Evolutionary conservation across 2,797 vertebrate genomes (phyloP), one percentile per base, ranked within the genome.

Genomic region (Rallus crepitans): DNA sequence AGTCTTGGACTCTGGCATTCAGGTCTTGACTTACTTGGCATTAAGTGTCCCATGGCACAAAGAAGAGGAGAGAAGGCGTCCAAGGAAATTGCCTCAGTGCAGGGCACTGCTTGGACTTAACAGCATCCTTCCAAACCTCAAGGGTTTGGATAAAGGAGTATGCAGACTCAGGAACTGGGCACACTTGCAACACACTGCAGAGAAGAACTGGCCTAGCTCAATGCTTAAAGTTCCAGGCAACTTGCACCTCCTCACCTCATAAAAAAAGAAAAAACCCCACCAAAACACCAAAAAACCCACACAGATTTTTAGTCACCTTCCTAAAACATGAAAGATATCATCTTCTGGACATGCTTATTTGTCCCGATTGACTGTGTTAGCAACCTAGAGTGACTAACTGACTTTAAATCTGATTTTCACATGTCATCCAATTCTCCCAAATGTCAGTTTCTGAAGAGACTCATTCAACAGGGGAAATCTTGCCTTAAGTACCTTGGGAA

Each of bases 381-480:
- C 40, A 95, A 93, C 30, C 33, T 69, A 65, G 10, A 28, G 81
- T 75, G 84, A 95, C 82, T 87, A 87, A 95, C 40, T 40, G 65
- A 81, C 63, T 88, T 86, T 7, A 90, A 90, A 94, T 90, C 47
- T 2, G 28, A 70, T 94, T 93, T 93, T 88, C 73, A 68, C 6
- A 12, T 90, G 77, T 83, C 80, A 94, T 59, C 90, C 80, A 79
- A 15, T 93, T 91, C 70, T 94, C 59, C 11, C 56, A 90, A 87
- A 89, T 45, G 47, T 83, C 86, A 95, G 37, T 55, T 96, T 89
- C 90, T 79, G 64, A 94, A 87, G n/a, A 95, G 80, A 83, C 65
- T 94, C 69, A 65, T 65, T 87, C 70, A 75, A 69, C 55, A 63
- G n/a, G n/a, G 59, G 70, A 90, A 90, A 73, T 65, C 61, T 72